Percentiles rank a stretch among this genome's conserved stretches.
Conservation (phyloP, 2,888 invertebrate genomes). For the Perizoma affinitatum region DNA sequence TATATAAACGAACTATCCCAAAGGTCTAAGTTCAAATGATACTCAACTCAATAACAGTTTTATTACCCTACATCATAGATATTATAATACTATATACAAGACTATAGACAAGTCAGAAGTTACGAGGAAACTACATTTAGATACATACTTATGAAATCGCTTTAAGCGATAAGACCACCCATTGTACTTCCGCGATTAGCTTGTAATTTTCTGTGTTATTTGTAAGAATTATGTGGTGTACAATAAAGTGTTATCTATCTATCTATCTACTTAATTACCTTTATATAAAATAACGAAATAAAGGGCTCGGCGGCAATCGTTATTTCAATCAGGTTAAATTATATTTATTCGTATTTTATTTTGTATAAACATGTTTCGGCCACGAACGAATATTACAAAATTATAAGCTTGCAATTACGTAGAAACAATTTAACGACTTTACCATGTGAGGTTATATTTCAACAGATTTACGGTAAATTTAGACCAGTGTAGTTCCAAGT, state of each 20-base stretch:
- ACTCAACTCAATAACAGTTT: constrained; percentile 58
- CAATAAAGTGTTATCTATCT: too few relatives aligned
- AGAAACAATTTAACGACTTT: constrained; percentile 36
- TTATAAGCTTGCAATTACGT: constrained; percentile 21
- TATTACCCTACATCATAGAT: constrained; percentile 31
- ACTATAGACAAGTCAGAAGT: constrained; percentile 16
- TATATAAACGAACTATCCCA: constrained; percentile 31
- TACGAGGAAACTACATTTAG: not conserved
- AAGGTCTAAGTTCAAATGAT: constrained; percentile 58
- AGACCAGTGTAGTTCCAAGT: constrained; percentile 39
- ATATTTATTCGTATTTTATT: too few relatives aligned
- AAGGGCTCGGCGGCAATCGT: not conserved
- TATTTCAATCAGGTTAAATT: too few relatives aligned
- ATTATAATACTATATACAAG: not conserved
- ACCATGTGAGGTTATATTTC: constrained; percentile 39
- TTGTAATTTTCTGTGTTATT: too few relatives aligned
- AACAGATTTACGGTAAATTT: constrained; percentile 42
- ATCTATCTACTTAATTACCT: too few relatives aligned
- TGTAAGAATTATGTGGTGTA: too few relatives aligned
- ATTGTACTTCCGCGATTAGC: too few relatives aligned
- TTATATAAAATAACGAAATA: too few relatives aligned
- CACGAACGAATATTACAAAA: constrained; percentile 24
- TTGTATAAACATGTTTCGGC: constrained; percentile 12
- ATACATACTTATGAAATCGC: too few relatives aligned
- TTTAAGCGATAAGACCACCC: too few relatives aligned